Evolutionary conservation across 1,140 invertebrate genomes (phyloP).

Genomic region (Pseudomyrmex dendroicus): DNA sequence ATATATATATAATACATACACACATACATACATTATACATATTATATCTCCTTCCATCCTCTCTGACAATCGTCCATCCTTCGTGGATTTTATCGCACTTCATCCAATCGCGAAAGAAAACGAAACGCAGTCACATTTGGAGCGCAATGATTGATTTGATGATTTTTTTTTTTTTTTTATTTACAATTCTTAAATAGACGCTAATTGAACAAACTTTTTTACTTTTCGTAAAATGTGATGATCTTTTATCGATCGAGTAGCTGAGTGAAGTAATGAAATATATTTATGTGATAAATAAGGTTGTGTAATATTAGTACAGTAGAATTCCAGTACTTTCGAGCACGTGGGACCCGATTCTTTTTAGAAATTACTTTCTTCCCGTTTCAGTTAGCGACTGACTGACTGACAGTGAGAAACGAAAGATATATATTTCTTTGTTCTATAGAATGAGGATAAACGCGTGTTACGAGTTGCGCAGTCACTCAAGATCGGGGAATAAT

Average conservation of each 20-base stretch:
- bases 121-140: not conserved
- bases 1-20: too few species aligned
- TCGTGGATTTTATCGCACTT: constrained; percentile 46
- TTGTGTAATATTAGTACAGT: too few species aligned
- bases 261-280: not conserved
- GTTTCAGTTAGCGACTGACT: too few species aligned
- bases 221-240: not conserved
- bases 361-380: too few species aligned
- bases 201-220: not conserved
- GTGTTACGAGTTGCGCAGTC: too few species aligned
- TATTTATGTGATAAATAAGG: not conserved
- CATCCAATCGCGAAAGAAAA: constrained; percentile 23
- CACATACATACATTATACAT: too few species aligned
- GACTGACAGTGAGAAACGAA: too few species aligned
- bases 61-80: constrained; percentile 70
- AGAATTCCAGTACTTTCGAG: too few species aligned
- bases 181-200: not conserved
- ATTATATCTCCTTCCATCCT: constrained; percentile 55
- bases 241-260: not conserved
- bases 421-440: too few species aligned
- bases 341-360: too few species aligned
- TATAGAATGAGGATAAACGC: too few species aligned
- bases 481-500: too few species aligned
- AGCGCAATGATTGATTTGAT: constrained; percentile 3
- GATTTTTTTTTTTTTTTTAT: not conserved